Percentiles rank a stretch among this genome's conserved stretches.
Conservation (phyloP, 2,888 invertebrate species). For the Chaitophorus viminalis region DNA sequence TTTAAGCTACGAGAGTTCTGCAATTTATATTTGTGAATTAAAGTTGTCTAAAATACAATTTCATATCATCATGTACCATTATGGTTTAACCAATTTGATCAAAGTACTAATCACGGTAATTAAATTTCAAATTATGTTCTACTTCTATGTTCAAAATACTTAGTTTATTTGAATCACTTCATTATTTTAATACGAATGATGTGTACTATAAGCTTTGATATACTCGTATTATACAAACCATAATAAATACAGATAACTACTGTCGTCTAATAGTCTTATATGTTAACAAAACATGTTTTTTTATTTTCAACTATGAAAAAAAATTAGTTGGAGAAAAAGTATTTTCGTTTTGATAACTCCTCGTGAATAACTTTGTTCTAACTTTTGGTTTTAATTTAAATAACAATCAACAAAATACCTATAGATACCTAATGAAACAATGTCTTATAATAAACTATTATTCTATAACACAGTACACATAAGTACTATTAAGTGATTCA, state of each 20-base stretch:
- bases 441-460: neutral
- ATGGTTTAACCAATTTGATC: neutral
- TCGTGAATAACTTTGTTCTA: neutral
- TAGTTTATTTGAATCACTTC: neutral
- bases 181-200: neutral
- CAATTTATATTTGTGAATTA: neutral
- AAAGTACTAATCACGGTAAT: constrained; percentile 4
- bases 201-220: neutral
- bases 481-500: neutral
- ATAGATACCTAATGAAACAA: neutral
- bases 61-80: neutral
- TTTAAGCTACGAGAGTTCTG: neutral
- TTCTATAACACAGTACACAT: neutral
- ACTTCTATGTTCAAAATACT: neutral
- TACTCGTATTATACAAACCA: too few relatives aligned
- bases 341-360: neutral
- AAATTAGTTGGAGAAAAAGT: neutral
- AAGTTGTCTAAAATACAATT: neutral
- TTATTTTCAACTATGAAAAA: neutral
- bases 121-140: neutral
- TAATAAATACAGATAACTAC: neutral
- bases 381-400: neutral
- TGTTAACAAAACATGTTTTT: neutral
- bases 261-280: neutral
- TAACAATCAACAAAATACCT: neutral